phyloP scores from a whole-genome alignment of 2,888 invertebrate genomes.

The Ptilodon capucinus region DNA sequence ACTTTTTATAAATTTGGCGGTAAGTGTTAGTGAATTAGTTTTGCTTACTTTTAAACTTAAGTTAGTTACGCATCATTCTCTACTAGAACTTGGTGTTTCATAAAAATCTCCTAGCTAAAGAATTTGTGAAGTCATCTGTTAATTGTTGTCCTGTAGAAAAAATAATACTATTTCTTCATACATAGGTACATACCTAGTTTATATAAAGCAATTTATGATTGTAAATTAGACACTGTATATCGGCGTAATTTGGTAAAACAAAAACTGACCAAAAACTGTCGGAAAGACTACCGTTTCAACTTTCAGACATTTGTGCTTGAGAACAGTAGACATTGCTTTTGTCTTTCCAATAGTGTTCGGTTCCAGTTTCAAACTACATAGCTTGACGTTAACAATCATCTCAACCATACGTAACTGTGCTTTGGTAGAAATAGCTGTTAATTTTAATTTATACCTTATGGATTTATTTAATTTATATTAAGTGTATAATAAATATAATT shows the following conservation, averaged over 20 bases:
- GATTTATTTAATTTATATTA: slow-evolving; percentile 20
- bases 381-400: slow-evolving; percentile 20
- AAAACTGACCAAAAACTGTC: background rate
- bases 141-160: background rate
- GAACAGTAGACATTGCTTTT: background rate
- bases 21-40: background rate
- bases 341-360: background rate
- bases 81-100: background rate
- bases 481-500: slow-evolving; percentile 14
- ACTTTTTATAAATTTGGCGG: no score
- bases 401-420: slow-evolving; percentile 38
- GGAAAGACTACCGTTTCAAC: background rate
- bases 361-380: slow-evolving; percentile 1
- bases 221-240: slow-evolving; percentile 11
- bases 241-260: slow-evolving; percentile 7
- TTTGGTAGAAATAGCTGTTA: slow-evolving; percentile 38
- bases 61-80: background rate
- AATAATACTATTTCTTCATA: background rate
- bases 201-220: slow-evolving; percentile 17
- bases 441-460: slow-evolving; percentile 18
- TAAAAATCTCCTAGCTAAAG: background rate
- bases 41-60: background rate
- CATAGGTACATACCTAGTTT: background rate
- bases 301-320: background rate
- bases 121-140: background rate